Evolutionary conservation across 2,888 invertebrate species (phyloP).

Genomic region (Diarsia rubi): DNA sequence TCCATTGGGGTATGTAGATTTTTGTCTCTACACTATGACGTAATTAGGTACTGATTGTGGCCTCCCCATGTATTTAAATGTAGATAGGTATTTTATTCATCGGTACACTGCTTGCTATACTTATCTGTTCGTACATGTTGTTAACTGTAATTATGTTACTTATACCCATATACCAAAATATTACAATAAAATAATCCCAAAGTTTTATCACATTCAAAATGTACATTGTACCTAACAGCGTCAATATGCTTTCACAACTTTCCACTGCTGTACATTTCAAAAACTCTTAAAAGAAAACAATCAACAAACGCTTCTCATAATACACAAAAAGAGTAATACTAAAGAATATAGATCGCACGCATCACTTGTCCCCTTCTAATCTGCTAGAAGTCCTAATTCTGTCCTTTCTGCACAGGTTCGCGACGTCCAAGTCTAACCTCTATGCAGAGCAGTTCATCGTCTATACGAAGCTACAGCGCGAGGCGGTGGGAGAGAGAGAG

Average conservation of each 20-base stretch:
- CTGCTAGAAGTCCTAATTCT: constrained; percentile 44
- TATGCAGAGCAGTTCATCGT: constrained; percentile 95
- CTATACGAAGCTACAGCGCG: constrained; percentile 95
- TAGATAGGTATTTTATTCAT: constrained; percentile 40
- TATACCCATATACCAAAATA: too few relatives aligned
- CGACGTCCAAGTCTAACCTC: constrained; percentile 97
- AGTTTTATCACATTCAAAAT: background rate
- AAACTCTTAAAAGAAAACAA: constrained; percentile 40
- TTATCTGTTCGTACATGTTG: constrained; percentile 51
- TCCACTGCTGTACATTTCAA: constrained; percentile 45
- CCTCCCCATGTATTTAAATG: constrained; percentile 26
- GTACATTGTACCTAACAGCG: background rate
- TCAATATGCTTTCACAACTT: constrained; percentile 38
- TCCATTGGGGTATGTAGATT: background rate
- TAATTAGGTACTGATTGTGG: constrained; percentile 31
- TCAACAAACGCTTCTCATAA: constrained; percentile 54
- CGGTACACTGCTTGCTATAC: constrained; percentile 58
- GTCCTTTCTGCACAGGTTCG: constrained; percentile 92
- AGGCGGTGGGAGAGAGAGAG: constrained; percentile 95
- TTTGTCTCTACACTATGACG: background rate
- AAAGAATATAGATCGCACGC: constrained; percentile 41
- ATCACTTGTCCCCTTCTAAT: constrained; percentile 31
- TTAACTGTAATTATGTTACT: constrained; percentile 14
- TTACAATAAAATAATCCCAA: constrained; percentile 2
- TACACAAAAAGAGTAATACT: constrained; percentile 34